Conservation (phyloP, 1,140 invertebrate genomes). For the Bombus cullumanus region DNA sequence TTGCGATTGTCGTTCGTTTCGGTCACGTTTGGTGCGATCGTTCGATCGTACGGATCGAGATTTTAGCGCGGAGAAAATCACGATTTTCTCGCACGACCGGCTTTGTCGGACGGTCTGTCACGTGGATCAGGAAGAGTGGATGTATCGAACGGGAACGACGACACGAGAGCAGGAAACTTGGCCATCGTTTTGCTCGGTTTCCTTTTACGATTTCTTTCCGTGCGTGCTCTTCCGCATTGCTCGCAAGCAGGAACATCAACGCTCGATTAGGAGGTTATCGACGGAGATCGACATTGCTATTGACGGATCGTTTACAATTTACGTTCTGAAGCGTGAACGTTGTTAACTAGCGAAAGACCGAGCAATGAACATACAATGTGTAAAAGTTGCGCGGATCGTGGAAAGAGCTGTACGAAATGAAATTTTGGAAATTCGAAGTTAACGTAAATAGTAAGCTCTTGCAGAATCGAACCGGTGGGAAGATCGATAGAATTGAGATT, state of each 20-base stretch:
- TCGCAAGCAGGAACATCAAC: slow-evolving; percentile 4
- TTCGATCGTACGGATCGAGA: background rate
- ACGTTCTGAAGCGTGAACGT: background rate
- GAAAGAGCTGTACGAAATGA: background rate
- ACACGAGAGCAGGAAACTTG: slow-evolving; percentile 41
- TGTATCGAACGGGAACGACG: slow-evolving; percentile 29
- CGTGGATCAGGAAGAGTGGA: slow-evolving; percentile 51
- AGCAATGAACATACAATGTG: rapidly evolving
- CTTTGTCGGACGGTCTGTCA: slow-evolving; percentile 31
- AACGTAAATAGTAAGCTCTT: no score
- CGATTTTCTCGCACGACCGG: slow-evolving; percentile 36
- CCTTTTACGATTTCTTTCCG: slow-evolving; percentile 32
- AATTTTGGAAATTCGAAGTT: background rate
- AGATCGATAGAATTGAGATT: background rate
- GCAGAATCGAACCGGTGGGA: background rate
- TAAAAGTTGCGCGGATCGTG: background rate
- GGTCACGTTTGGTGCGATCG: background rate
- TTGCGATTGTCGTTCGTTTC: background rate
- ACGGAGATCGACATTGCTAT: background rate
- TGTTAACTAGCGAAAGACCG: background rate
- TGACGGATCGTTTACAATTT: background rate
- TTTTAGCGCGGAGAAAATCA: slow-evolving; percentile 57
- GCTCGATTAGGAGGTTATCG: slow-evolving; percentile 12
- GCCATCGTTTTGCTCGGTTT: slow-evolving; percentile 39
- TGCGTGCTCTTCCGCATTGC: slow-evolving; percentile 42